Base-by-base conservation (phyloP, 2,888 invertebrate species). In the Nezara viridula region DNA sequence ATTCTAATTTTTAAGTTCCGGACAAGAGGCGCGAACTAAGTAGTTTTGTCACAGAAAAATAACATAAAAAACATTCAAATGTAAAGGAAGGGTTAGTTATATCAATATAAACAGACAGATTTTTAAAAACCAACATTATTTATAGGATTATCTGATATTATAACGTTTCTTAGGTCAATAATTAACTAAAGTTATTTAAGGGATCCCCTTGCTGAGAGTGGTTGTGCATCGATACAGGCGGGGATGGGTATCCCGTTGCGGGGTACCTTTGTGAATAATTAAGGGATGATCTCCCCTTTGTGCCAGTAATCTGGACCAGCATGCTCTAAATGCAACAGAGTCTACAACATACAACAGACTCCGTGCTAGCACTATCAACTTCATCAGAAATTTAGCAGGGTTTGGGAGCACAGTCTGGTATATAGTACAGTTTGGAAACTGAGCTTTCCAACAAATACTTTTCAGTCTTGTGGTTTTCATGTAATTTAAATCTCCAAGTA, bases 241-340 rank as follows among this genome's bases (percentile, higher is more conserved):
- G 81, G 81, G 81, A n/a, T 24, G 44, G 81, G 81, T 81, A 81
- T 81, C 81, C 21, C 40, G 2, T 81, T 44, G 81, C 81, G 81
- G 81, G 27, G 24, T n/a, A 40, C 40, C 81, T 81, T 81, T 81
- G 81, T 81, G 44, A 44, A 81, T 81, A 81, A 81, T 81, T 81
- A 81, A 81, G 24, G 44, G 40, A 44, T 40, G 1, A 81, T 44
- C 81, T 81, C 81, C 81, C 81, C 81, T 81, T 81, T 81, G 40
- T 81, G 44, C 81, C 44, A 44, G 81, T 81, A 81, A 81, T 81
- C 81, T 81, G 24, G 81, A 37, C 24, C 81, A 81, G 44, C 40
- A 12, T 81, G 40, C 40, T 81, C 81, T 81, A 44, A 81, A 81
- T 81, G 81, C 81, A 81, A 44, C 81, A 81, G 44, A 44, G 81